Evolutionary conservation across 2,113 vertebrate genomes (phyloP).

Genomic region (Mus musculus): DNA sequence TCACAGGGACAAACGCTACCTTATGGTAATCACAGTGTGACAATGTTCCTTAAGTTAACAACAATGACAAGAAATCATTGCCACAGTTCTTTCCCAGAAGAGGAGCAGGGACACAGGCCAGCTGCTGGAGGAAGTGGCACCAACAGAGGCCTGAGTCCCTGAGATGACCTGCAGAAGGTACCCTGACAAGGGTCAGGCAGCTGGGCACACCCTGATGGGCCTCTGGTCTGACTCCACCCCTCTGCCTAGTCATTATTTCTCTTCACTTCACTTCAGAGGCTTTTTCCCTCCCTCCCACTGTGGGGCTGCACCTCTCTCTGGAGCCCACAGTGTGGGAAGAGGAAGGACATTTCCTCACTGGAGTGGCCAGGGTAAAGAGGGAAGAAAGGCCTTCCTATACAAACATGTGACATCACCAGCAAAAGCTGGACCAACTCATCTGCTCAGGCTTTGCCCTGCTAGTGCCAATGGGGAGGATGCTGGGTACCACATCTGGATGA

Average conservation of each 20-base stretch:
- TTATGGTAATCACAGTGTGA: not conserved
- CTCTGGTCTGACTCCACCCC: not conserved
- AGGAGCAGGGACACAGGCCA: not conserved
- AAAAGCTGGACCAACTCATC: not conserved
- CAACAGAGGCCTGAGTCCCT: not conserved
- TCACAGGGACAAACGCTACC: not conserved
- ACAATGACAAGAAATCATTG: not conserved
- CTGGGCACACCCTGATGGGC: not conserved
- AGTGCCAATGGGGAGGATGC: not conserved
- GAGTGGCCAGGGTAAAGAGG: not conserved
- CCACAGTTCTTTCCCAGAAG: not conserved
- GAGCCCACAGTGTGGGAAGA: not conserved
- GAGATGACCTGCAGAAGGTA: not conserved
- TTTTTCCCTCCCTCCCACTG: not conserved
- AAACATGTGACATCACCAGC: not conserved
- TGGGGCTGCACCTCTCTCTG: not conserved
- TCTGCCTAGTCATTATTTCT: not conserved
- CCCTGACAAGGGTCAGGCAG: not conserved
- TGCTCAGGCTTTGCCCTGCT: not conserved
- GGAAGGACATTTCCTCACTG: not conserved
- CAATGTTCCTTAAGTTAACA: not conserved
- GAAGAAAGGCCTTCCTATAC: too few species aligned
- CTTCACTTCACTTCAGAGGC: not conserved
- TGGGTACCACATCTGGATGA: not conserved
- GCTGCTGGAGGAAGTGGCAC: not conserved